Evolutionary conservation across 2,797 vertebrate genomes (phyloP).

Genomic region (Apodemus agrarius): DNA sequence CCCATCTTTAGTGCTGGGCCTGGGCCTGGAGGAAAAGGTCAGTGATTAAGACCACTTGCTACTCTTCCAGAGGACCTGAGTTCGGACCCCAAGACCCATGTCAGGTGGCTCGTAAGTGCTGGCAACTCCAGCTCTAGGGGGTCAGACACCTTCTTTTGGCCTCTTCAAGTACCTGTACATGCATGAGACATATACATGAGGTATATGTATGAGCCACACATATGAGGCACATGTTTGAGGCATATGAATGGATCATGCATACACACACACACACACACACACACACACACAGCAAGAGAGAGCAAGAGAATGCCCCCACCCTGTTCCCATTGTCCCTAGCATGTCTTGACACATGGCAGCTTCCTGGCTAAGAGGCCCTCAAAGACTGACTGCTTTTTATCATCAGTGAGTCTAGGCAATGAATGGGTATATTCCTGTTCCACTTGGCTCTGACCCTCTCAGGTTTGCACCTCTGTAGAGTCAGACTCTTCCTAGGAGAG

Average conservation of each 20-base stretch:
- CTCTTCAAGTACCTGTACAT: not conserved
- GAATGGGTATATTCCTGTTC: not conserved
- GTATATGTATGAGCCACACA: not conserved
- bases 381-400: not conserved
- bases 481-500: not conserved
- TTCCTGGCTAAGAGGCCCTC: not conserved
- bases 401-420: not conserved
- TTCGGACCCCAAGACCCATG: not conserved
- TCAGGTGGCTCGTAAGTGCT: not conserved
- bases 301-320: not conserved
- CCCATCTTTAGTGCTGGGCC: not conserved
- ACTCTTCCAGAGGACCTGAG: not conserved
- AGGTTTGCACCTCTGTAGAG: not conserved
- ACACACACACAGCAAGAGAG: not conserved
- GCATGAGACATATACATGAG: not conserved
- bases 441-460: not conserved
- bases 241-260: not conserved
- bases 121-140: not conserved
- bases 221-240: not conserved
- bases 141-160: not conserved
- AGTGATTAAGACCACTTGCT: not conserved
- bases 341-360: not conserved
- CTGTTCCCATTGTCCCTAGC: not conserved
- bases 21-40: not conserved
- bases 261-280: too few relatives aligned